Percentiles rank a stretch among this genome's conserved stretches.
These are phyloP conservation scores for Ispidina picta DNA, from an alignment of 2,797 vertebrate genomes.

Conservation along the genomic window DNA sequence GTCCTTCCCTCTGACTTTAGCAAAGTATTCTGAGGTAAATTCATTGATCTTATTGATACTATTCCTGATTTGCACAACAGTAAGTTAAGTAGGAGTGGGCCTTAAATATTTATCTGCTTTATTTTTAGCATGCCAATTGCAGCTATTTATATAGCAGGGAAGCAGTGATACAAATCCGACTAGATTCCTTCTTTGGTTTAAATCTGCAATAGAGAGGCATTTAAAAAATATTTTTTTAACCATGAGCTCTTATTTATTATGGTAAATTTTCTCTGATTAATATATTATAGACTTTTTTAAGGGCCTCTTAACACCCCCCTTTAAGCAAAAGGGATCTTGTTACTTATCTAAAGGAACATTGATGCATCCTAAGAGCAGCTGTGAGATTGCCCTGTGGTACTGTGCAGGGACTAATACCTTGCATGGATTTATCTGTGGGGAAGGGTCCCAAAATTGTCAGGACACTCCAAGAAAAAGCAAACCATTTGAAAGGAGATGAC, in stretches of 20 bases:
- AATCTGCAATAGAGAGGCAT: not conserved
- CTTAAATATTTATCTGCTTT: slow-evolving; percentile 48
- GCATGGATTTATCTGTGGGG: not conserved
- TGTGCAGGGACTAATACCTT: not conserved
- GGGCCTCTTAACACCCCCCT: not conserved
- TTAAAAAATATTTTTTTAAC: not conserved
- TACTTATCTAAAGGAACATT: not conserved
- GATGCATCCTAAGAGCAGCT: not conserved
- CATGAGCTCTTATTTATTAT: not conserved
- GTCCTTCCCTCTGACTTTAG: not conserved
- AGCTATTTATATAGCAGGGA: slow-evolving; percentile 39
- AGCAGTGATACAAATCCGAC: slow-evolving; percentile 17
- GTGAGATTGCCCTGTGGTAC: not conserved
- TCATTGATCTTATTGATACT: not conserved
- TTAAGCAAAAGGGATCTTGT: not conserved
- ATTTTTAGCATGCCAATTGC: slow-evolving; percentile 33
- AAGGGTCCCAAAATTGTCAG: not conserved
- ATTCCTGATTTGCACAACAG: not conserved
- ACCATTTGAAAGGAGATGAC: not conserved
- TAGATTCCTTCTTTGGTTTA: not conserved
- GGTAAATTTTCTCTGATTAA: not conserved
- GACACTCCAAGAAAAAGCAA: not conserved
- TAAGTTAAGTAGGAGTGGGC: not conserved
- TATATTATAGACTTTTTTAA: not conserved
- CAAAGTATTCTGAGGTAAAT: not conserved